Evolutionary conservation across 2,113 vertebrate genomes (phyloP).

Genomic region (Myocastor coypus): DNA sequence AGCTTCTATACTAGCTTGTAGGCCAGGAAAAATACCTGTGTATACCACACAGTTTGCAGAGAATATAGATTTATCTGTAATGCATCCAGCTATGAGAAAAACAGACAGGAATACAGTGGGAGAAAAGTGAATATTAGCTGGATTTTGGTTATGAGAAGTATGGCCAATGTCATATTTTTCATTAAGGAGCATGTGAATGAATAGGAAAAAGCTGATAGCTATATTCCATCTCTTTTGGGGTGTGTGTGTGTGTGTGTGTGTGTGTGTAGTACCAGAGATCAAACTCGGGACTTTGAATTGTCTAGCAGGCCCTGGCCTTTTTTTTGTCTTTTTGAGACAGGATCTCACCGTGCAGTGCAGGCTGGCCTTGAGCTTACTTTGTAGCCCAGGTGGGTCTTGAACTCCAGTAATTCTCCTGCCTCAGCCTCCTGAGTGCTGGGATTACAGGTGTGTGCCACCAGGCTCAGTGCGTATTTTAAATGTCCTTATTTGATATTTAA

Average conservation of each 20-base stretch:
- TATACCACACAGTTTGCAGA: neutral
- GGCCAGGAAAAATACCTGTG: neutral
- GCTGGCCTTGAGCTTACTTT: no score
- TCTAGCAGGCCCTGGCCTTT: no score
- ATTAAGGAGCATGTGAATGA: neutral
- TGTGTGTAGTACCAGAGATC: no score
- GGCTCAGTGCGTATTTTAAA: no score
- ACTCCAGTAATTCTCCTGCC: no score
- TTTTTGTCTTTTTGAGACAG: no score
- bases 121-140: constrained; percentile 33
- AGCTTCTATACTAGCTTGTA: neutral
- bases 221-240: neutral
- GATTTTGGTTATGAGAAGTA: constrained; percentile 36
- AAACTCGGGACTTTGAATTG: no score
- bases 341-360: no score
- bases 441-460: no score
- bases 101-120: neutral
- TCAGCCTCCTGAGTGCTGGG: no score
- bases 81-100: neutral
- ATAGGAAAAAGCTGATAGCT: neutral
- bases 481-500: neutral
- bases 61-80: neutral
- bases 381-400: no score
- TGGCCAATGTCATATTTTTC: neutral
- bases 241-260: no score